Base-by-base conservation (phyloP, 2,113 vertebrate species). In the Saguinus imperator region DNA sequence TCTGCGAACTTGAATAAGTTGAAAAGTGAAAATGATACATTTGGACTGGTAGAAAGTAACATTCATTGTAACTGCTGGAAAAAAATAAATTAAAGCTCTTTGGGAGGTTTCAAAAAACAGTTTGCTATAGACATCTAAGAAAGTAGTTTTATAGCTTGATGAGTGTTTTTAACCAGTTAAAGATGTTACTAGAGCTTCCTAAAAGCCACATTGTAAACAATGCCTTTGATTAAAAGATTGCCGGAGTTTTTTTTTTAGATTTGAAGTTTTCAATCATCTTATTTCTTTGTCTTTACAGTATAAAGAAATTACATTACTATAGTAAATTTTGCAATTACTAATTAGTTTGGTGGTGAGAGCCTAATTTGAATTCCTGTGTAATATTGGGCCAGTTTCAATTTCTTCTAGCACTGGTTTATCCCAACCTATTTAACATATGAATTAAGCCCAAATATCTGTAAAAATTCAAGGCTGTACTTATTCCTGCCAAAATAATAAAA, bases 401-500 rank as follows among this genome's bases (percentile, higher is more conserved):
- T 97, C 84, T 96, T 80, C 87, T 86, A 84, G 18, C 40, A 18
- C 23, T 92, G 52, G 40, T 66, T 94, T 90, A 96, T 89, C 45
- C 29, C 16, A 43, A 32, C 37, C 80, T 97, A 85, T 85, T 97
- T 96, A 97, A 95, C 72, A 88, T 87, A 83, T 32, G 97, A 98
- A 98, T 98, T 98, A 98, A 98, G 92, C 89, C 96, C 95, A 98
- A 98, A 98, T 97, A 95, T 96, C 97, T 98, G 98, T 98, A 97
- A 98, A 97, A 96, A 98, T 98, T 94, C 95, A 97, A 97, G 92
- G 98, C 95, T 96, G 55, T 98, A 97, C 95, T 98, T 98, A 98
- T 96, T 98, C 52, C 95, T 97, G 94, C 89, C 98, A 97, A 98
- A 98, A 98, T 98, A 97, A 98, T 98, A 98, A 98, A 98, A 89